Conservation (phyloP, 2,888 invertebrate species). For the Platerodrilus igneus region DNA sequence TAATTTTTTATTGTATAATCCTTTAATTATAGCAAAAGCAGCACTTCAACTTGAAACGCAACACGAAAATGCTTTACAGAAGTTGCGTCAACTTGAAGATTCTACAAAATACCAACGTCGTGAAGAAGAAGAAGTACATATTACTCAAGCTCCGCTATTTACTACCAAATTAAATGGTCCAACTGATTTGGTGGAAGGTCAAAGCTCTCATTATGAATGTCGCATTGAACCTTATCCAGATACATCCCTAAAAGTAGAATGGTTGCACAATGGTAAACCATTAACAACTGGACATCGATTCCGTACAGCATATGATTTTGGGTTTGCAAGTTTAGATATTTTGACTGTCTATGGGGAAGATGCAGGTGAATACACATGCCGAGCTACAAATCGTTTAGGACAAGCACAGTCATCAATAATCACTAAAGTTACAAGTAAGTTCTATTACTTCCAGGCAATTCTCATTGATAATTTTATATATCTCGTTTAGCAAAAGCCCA, state of each 20-base stretch:
- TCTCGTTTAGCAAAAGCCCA: slow-evolving; percentile 65
- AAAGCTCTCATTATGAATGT: slow-evolving; percentile 90
- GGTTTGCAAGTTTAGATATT: slow-evolving; percentile 94
- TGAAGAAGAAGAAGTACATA: slow-evolving; percentile 74
- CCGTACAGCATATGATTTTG: slow-evolving; percentile 93
- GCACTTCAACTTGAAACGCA: slow-evolving; percentile 83
- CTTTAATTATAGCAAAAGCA: slow-evolving; percentile 64
- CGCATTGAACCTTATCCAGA: slow-evolving; percentile 91
- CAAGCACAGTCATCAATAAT: slow-evolving; percentile 77
- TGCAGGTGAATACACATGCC: slow-evolving; percentile 86
- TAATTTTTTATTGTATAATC: neutral
- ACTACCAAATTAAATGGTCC: slow-evolving; percentile 83
- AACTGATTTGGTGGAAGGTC: slow-evolving; percentile 76
- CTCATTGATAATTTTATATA: slow-evolving; percentile 32
- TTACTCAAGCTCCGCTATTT: slow-evolving; percentile 81
- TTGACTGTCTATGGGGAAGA: slow-evolving; percentile 91
- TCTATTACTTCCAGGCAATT: neutral
- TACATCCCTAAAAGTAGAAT: slow-evolving; percentile 82
- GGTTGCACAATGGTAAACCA: slow-evolving; percentile 91
- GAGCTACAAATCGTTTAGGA: slow-evolving; percentile 80
- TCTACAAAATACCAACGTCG: slow-evolving; percentile 71
- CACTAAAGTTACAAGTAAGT: slow-evolving; percentile 76
- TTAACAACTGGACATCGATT: slow-evolving; percentile 84
- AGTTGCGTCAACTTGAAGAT: slow-evolving; percentile 83
- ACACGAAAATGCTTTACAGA: slow-evolving; percentile 83